A percentile compares a stretch with the other conserved stretches of the same genome.
Evolutionary conservation across 2,888 invertebrate species (phyloP).

Genomic region (Glaucopsyche alexis): DNA sequence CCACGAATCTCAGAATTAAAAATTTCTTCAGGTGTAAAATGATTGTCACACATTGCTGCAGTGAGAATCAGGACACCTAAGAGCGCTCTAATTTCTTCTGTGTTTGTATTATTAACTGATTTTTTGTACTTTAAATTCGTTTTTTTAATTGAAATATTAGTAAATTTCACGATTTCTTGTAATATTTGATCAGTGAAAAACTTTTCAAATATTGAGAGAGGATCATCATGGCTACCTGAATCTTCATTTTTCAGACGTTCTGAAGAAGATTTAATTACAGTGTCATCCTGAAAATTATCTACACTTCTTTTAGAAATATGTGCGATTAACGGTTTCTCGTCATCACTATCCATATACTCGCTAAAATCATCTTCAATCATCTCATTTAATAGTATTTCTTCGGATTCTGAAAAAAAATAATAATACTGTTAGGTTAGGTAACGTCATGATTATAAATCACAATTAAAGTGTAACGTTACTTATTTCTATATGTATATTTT

Average conservation of each 20-base stretch:
- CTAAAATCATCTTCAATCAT: neutral
- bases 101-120: conserved; percentile 26
- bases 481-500: too few relatives aligned
- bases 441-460: neutral
- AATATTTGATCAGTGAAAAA: conserved; percentile 38
- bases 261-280: neutral
- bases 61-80: conserved; percentile 35
- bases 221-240: neutral
- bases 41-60: conserved; percentile 40
- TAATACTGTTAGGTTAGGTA: neutral
- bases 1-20: conserved; percentile 35
- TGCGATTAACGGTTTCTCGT: neutral
- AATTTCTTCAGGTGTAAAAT: conserved; percentile 40
- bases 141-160: conserved; percentile 31
- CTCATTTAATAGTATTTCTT: neutral
- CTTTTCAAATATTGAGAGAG: conserved; percentile 25
- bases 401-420: neutral
- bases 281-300: neutral
- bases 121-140: conserved; percentile 27
- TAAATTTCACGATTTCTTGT: conserved; percentile 34
- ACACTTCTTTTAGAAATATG: too few relatives aligned
- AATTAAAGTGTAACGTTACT: too few relatives aligned
- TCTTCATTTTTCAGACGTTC: neutral
- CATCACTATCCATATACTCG: neutral
- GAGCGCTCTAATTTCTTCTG: conserved; percentile 35